Base-by-base conservation (phyloP, 2,113 vertebrate genomes). In the Campylomormyrus tamandua region DNA sequence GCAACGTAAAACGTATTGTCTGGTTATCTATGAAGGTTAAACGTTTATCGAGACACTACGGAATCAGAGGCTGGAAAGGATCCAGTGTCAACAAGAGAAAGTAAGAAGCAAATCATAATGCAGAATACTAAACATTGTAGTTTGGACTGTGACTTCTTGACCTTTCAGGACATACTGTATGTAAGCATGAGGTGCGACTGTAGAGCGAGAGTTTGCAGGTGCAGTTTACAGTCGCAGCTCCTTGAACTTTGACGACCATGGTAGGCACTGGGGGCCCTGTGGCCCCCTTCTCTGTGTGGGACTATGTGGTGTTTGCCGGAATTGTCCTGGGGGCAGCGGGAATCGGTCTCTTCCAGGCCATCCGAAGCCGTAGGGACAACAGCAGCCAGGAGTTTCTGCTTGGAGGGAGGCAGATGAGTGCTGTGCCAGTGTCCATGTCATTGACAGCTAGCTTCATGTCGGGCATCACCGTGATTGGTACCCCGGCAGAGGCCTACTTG, bases 381-480 rank as follows among this genome's bases (percentile, higher is more conserved):
- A 95, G 93, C 93, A 96, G 92, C 6, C 91, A 58, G 0, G 95
- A 97, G 90, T 97, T 96, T 89, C 90, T 97, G 84, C 92, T 97
- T 86, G 96, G 96, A 0, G 96, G 95, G 5, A 93, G 96, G 66
- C 95, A 95, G 90, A 96, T 97, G 96, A 95, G 94, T 0, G 96
- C 96, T 0, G 92, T 97, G 89, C 96, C 96, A 0, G 96, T 97
- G 11, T 96, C 96, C 90, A 96, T 97, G 95, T 97, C 96, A 0
- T 95, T 97, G 9, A 96, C 96, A 0, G 96, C 96, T 92, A 96
- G 96, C 91, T 97, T 97, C 91, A 97, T 97, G 96, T 97, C 96
- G 35, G 96, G 96, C 24, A 95, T 97, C 93, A 96, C 96, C 0
- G 95, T 97, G 46, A 97, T 97, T 10, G 96, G 96, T 31, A 96